Evolutionary conservation across 92 coral and sea anemone genomes (phyloP), one percentile per base, ranked within the genome.

Genomic region (Parazoanthus darwini): DNA sequence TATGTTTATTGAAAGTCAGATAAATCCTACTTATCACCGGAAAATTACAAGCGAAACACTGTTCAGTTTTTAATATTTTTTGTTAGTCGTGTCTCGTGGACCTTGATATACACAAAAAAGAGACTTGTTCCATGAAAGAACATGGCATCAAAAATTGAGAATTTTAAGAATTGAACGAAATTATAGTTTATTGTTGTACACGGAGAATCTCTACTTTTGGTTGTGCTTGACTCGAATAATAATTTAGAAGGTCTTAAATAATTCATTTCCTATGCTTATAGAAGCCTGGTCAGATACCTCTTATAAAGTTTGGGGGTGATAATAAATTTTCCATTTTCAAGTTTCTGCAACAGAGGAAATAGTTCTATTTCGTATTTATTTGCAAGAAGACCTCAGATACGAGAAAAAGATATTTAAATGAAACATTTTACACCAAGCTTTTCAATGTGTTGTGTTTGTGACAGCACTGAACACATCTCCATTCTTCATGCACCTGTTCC

Each of bases 181-280:
- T 66, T 82, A 8, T 82, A 42, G 39, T 71, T 5, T 65, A 2
- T 71, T 67, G 59, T 82, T 25, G 63, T 43, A 44, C 78, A 29
- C 20, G n/a, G 29, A n/a, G 37, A 84, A 29, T 56, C 16, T 84
- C 79, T 8, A 9, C 26, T 33, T 71, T 43, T 83, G 18, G 46
- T 9, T 84, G 71, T 80, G 46, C 78, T 70, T 39, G 65, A 70
- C 71, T 70, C 48, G 63, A 84, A 84, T 84, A 82, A 82, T 29
- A 29, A 29, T 0, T 82, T 35, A 70, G 43, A 8, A 76, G 70
- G 50, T 46, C 15, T 71, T 84, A 36, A 84, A 84, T 84, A 70
- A 84, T 84, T 71, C 75, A 84, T 84, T 83, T 83, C 66, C 50
- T 13, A 29, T 70, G 56, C 18, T 39, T 16, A 6, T 80, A 15